Base-by-base conservation (phyloP, 53 echinoderm and acorn worm species). In the Henricia sp. region DNA sequence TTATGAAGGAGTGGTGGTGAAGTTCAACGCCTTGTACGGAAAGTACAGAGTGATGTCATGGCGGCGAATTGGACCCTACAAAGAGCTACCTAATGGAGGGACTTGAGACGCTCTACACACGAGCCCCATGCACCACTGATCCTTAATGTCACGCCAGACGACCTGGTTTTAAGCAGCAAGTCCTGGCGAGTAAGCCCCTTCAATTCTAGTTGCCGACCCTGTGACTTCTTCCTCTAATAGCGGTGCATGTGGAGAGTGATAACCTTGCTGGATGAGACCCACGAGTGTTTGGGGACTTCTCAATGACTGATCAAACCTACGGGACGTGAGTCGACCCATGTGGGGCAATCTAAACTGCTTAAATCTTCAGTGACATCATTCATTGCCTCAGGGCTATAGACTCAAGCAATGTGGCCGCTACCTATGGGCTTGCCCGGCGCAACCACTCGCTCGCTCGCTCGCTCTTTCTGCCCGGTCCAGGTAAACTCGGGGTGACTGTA, bases 31-130 rank as follows among this genome's bases (percentile, higher is more conserved):
- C 86, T 86, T 86, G 86, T 17, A 12, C 30, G 52, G 72, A 86
- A 86, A 86, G 86, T 86, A 76, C 86, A 86, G 33, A 66, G 67
- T 75, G 74, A 86, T 86, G 86, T 86, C 86, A 86, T 67, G 17
- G 80, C 35, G 35, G 80, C 54, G 54, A 42, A 32, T 52, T 46
- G 26, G 21, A 19, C 23, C 42, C 59, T 50, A 80, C 80, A 80
- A 80, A 80, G 80, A 29, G 34, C 38, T 33, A 80, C 44, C 80
- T 80, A 80, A 80, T 80, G 80, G 80, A 80, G 63, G 63, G 33
- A 21, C 44, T 64, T 50, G 16, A 40, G 48, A 60, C 64, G 38
- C 38, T 46, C 64, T 63, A 80, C 63, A 64, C 80, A 80, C 63
- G 80, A 80, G 48, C 80, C 80, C 62, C 38, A n/a, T 57, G 80